Evolutionary conservation across 2,888 invertebrate genomes (phyloP), one percentile per base, ranked within the genome.

Genomic region (Ellobium chinense): DNA sequence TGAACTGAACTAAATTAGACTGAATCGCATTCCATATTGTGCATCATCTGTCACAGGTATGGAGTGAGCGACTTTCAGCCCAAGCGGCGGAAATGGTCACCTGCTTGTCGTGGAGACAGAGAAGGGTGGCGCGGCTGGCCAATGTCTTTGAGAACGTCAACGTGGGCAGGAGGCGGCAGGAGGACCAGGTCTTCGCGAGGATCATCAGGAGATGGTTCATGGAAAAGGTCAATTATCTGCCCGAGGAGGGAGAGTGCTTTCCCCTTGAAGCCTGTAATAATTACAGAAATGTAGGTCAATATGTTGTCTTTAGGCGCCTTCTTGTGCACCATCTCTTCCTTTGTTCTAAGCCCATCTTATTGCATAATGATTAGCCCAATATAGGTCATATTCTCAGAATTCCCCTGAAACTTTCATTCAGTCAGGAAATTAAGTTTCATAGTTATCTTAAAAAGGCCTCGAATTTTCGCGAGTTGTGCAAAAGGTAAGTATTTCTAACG

Each of bases 241-340:
- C 36, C 2, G 73, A 73, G 0, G 73, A 73, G 2, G 60, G 39
- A 9, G 73, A 58, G 27, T 73, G 73, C 24, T 60, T 37, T 60
- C 73, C 73, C 7, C 60, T 36, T 34, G 27, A 73, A 27, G 60
- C 36, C 18, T 73, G 73, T 27, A 36, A n/a, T 1, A 60, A 34
- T 34, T 73, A 73, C 31, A 58, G 58, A 73, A 73, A 58, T 31
- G 73, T 73, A n/a, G 60, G 73, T 60, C 46, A 7, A n/a, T n/a
- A n/a, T n/a, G n/a, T n/a, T n/a, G n/a, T n/a, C n/a, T n/a, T n/a
- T n/a, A n/a, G n/a, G n/a, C n/a, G n/a, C n/a, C n/a, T n/a, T n/a
- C n/a, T n/a, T n/a, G n/a, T n/a, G n/a, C n/a, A n/a, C n/a, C n/a
- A n/a, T n/a, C n/a, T n/a, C n/a, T n/a, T n/a, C n/a, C n/a, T n/a